Evolutionary conservation across 2,113 vertebrate species (phyloP).

Genomic region (Gymnobelideus leadbeateri): DNA sequence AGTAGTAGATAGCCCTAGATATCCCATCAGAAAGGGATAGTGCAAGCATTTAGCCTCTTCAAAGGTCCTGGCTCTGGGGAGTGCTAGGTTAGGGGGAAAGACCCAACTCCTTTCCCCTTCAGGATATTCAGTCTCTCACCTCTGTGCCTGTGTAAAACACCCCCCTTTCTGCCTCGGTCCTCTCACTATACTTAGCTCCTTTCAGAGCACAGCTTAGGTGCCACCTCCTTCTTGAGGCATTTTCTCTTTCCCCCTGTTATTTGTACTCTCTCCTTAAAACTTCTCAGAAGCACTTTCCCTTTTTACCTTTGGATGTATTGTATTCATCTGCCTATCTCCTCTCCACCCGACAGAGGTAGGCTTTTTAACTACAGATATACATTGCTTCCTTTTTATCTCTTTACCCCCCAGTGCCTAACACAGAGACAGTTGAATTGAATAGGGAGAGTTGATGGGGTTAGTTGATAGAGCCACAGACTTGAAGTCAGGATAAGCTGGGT

Average conservation of each 20-base stretch:
- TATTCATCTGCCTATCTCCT: background rate
- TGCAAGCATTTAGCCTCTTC: background rate
- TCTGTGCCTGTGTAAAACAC: background rate
- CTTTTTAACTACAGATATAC: background rate
- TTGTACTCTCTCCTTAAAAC: background rate
- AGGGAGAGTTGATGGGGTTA: background rate
- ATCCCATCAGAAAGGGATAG: constrained; percentile 1
- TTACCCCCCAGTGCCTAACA: background rate
- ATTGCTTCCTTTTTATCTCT: background rate
- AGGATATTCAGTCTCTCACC: background rate
- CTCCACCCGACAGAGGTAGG: too few relatives aligned
- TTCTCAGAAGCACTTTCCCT: background rate
- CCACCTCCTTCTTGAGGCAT: background rate
- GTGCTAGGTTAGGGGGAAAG: background rate
- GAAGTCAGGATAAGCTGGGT: background rate
- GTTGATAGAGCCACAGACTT: background rate
- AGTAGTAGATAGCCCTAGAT: constrained; percentile 4
- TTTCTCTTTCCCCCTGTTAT: background rate
- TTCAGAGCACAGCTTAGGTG: background rate
- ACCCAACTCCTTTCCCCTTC: background rate
- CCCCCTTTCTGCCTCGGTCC: background rate
- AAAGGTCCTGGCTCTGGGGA: background rate
- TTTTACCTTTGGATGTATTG: background rate
- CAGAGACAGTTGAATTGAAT: background rate
- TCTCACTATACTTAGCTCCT: background rate